A percentile compares a stretch with the other conserved stretches of the same genome.
These are phyloP conservation scores for Anolis sagrei DNA, from an alignment of 2,113 vertebrate genomes.

Conservation along the genomic window DNA sequence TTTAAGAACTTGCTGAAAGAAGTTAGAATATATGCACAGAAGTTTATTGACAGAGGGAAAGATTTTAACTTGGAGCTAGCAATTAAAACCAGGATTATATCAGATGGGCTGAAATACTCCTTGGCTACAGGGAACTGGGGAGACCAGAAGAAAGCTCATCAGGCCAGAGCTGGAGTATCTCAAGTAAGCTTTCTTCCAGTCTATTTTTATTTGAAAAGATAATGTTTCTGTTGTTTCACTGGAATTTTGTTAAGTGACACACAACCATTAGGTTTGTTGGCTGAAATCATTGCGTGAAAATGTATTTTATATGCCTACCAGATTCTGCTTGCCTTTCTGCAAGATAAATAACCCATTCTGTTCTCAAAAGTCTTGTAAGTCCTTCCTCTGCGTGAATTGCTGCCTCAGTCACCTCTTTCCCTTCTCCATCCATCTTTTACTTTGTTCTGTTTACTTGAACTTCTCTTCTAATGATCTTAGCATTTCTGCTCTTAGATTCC, in stretches of 20 bases:
- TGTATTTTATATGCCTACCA: neutral
- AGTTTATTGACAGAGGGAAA: slow-evolving; percentile 97
- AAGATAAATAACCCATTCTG: no score
- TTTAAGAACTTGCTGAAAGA: slow-evolving; percentile 99
- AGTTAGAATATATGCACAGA: slow-evolving; percentile 97
- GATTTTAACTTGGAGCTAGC: slow-evolving; percentile 98
- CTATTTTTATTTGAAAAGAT: neutral
- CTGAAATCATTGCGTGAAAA: neutral
- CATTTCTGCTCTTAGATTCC: neutral
- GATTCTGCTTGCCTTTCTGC: no score
- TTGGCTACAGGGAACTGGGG: slow-evolving; percentile 99
- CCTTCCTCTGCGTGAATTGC: neutral
- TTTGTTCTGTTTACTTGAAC: neutral
- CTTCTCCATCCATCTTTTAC: neutral
- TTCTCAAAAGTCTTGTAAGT: no score
- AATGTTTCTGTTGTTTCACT: neutral
- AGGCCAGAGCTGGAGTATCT: slow-evolving; percentile 96
- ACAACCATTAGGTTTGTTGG: neutral
- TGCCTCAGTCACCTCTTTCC: neutral
- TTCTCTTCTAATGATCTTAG: neutral
- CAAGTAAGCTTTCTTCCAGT: slow-evolving; percentile 79
- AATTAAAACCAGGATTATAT: slow-evolving; percentile 98
- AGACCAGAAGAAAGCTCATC: slow-evolving; percentile 98
- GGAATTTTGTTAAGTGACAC: neutral
- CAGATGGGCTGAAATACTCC: slow-evolving; percentile 96